Conservation (phyloP, 23 tunicate genomes). For the Halocynthia aurantium region DNA sequence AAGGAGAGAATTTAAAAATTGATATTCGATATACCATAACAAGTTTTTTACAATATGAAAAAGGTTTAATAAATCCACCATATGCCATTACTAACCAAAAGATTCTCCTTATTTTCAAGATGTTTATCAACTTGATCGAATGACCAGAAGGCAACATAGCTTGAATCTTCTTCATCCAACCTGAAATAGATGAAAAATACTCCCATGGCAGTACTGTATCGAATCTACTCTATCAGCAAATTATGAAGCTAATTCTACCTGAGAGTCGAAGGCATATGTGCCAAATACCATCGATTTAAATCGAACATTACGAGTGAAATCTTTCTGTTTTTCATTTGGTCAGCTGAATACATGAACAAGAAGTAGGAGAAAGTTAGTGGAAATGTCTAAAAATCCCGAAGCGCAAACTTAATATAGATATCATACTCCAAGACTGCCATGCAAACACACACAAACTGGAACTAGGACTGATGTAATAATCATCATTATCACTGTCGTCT, state of each 20-base stretch:
- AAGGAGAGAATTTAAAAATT: no score
- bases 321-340: not conserved
- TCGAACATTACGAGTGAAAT: constrained; percentile 45
- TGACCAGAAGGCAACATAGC: constrained; percentile 25
- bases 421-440: constrained; percentile 31
- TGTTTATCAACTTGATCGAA: not conserved
- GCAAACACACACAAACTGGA: constrained; percentile 56
- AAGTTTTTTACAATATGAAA: not conserved
- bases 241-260: constrained; percentile 34
- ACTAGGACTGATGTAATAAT: constrained; percentile 40
- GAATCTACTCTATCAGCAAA: not conserved
- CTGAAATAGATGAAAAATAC: constrained; percentile 20
- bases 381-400: not conserved
- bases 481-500: constrained; percentile 22
- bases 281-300: constrained; percentile 82
- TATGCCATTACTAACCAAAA: constrained; percentile 2
- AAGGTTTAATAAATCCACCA: not conserved
- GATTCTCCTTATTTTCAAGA: not conserved
- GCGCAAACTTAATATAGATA: not conserved
- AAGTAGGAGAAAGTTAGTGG: not conserved
- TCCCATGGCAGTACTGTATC: not conserved
- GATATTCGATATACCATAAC: no score
- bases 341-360: constrained; percentile 3
- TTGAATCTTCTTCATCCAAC: constrained; percentile 46
- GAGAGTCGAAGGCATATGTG: constrained; percentile 75